These are phyloP conservation scores for Ameiurus melas DNA, from an alignment of 2,113 vertebrate genomes.

Conservation along the genomic window DNA sequence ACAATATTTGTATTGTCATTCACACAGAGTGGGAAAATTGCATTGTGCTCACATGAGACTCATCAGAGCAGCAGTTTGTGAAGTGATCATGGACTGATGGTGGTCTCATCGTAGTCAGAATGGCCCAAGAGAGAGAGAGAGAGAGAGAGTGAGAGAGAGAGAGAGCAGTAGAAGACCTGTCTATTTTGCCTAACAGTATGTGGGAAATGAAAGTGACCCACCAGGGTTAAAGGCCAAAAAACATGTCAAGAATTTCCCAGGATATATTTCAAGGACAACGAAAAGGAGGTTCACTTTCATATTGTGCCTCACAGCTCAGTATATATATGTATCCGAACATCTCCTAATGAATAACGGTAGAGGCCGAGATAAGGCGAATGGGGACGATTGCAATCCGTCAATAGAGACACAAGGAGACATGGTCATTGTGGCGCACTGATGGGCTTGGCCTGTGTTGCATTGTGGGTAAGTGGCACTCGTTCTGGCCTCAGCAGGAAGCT, in stretches of 20 bases:
- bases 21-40: slow-evolving; percentile 24
- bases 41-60: background rate
- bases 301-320: slow-evolving; percentile 56
- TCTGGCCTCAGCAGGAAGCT: slow-evolving; percentile 82
- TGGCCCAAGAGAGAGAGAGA: background rate
- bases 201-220: slow-evolving; percentile 89
- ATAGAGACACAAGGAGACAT: slow-evolving; percentile 62
- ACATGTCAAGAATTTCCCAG: slow-evolving; percentile 75
- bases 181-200: slow-evolving; percentile 84
- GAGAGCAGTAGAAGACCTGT: slow-evolving; percentile 77
- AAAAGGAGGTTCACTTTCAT: slow-evolving; percentile 44
- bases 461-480: slow-evolving; percentile 75
- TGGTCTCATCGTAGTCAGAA: slow-evolving; percentile 19
- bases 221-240: slow-evolving; percentile 76
- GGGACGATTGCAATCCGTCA: slow-evolving; percentile 64
- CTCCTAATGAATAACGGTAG: slow-evolving; percentile 13
- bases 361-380: slow-evolving; percentile 17
- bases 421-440: slow-evolving; percentile 69
- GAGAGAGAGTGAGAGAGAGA: slow-evolving; percentile 61
- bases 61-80: slow-evolving; percentile 11
- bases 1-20: slow-evolving; percentile 29
- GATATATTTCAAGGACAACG: slow-evolving; percentile 71
- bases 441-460: slow-evolving; percentile 69
- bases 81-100: slow-evolving; percentile 6
- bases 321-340: slow-evolving; percentile 37